phyloP scores from a whole-genome alignment of 2,797 vertebrate genomes.

The Taenioides sp. region DNA sequence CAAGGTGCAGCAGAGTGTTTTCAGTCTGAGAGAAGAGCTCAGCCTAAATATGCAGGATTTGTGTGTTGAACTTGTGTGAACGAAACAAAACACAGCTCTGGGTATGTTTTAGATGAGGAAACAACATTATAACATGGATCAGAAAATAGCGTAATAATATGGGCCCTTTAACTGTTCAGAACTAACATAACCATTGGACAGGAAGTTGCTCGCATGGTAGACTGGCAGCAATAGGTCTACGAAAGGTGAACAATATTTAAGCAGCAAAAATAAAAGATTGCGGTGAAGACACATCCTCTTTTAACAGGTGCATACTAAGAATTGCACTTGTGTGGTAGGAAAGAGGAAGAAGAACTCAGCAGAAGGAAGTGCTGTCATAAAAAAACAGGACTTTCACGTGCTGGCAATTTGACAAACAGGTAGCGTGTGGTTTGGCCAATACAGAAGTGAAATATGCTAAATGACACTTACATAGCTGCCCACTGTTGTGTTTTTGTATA shows the following conservation, averaged over 20 bases:
- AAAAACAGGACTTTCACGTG: slow-evolving; percentile 9
- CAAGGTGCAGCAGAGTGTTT: no score
- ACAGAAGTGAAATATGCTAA: neutral
- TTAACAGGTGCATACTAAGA: neutral
- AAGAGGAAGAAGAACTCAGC: slow-evolving; percentile 37
- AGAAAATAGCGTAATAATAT: no score
- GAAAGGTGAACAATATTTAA: neutral
- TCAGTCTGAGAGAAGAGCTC: no score
- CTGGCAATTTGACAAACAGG: slow-evolving; percentile 16
- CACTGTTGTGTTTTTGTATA: neutral
- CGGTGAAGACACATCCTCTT: neutral
- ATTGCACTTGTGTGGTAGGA: slow-evolving; percentile 11
- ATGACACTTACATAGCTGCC: neutral
- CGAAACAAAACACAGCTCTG: no score
- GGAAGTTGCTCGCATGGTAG: neutral
- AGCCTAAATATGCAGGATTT: no score
- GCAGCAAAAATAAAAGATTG: neutral
- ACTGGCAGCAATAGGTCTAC: fast-evolving
- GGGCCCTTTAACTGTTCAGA: neutral
- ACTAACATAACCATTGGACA: neutral
- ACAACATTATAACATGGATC: no score
- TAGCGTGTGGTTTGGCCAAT: neutral
- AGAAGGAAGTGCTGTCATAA: slow-evolving; percentile 39
- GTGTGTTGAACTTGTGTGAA: no score
- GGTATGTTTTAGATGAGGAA: no score